These are phyloP conservation scores for Siderastrea siderea DNA, from an alignment of 92 coral and sea anemone species.

Conservation along the genomic window DNA sequence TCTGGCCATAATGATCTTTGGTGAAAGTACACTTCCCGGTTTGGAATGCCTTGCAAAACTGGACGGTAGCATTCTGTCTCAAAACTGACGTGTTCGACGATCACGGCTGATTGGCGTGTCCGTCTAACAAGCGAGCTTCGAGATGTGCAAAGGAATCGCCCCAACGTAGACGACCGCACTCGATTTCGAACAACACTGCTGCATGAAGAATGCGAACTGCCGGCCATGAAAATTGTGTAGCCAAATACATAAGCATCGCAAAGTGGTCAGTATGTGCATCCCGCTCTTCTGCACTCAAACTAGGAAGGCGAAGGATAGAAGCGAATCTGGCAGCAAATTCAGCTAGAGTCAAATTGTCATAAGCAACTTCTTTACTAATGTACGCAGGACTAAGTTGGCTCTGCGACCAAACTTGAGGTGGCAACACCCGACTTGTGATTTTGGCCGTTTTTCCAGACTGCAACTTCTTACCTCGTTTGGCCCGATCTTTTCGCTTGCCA, in stretches of 20 bases:
- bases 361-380: conserved; percentile 5
- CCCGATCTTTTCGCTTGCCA: not conserved
- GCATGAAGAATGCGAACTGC: conserved; percentile 4
- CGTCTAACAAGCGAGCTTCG: not conserved
- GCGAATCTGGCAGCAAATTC: conserved; percentile 36
- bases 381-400: conserved; percentile 7
- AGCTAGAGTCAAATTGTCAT: conserved; percentile 23
- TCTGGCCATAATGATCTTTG: not conserved
- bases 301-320: conserved; percentile 30
- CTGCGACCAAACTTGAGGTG: conserved; percentile 18
- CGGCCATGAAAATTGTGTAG: conserved; percentile 33
- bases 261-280: conserved; percentile 16
- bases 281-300: not conserved
- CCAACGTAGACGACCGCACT: not conserved
- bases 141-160: not conserved
- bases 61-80: not conserved
- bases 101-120: not conserved
- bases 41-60: not conserved
- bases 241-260: conserved; percentile 29
- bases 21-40: not conserved
- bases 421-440: conserved; percentile 5
- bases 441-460: conserved; percentile 29
- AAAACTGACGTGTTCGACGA: not conserved
- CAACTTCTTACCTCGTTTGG: conserved; percentile 14
- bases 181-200: not conserved